Conservation (phyloP, 1,140 invertebrate genomes). For the Drosophila santomea region DNA sequence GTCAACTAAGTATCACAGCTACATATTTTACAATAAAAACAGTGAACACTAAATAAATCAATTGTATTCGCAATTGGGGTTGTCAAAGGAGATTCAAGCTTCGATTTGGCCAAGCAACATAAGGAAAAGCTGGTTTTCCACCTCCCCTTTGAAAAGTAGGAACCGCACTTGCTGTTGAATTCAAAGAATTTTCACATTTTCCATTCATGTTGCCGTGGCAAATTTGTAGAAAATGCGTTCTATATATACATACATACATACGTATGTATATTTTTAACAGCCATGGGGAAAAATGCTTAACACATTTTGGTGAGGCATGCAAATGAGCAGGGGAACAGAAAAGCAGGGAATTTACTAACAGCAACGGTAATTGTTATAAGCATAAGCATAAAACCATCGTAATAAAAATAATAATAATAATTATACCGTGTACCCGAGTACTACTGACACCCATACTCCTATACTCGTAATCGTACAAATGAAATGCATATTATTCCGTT, state of each 20-base stretch:
- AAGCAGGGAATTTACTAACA: conserved; percentile 60
- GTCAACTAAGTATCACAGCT: no score
- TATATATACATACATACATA: conserved; percentile 35
- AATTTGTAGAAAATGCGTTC: conserved; percentile 44
- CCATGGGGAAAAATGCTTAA: conserved; percentile 42
- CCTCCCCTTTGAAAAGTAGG: background rate
- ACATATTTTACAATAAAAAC: background rate
- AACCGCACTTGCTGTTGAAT: conserved; percentile 2
- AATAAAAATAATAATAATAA: conserved; percentile 51
- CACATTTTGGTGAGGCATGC: conserved; percentile 25
- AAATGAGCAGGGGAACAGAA: conserved; percentile 24
- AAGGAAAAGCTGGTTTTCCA: conserved; percentile 9
- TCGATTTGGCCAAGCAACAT: conserved; percentile 4
- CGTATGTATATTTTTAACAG: conserved; percentile 18
- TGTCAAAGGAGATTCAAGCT: conserved; percentile 10
- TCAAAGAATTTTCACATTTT: conserved; percentile 39
- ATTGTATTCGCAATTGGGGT: conserved; percentile 2
- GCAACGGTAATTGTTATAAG: conserved; percentile 72
- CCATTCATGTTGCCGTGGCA: conserved; percentile 34
- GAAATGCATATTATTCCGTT: conserved; percentile 61
- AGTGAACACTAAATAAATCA: conserved; percentile 6
- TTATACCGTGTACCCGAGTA: conserved; percentile 5
- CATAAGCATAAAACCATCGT: conserved; percentile 54
- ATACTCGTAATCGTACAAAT: conserved; percentile 41
- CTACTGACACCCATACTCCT: conserved; percentile 2